Percentiles rank a stretch among this genome's conserved stretches.
phyloP scores from a whole-genome alignment of 2,888 invertebrate species.

The Steromphala cineraria region DNA sequence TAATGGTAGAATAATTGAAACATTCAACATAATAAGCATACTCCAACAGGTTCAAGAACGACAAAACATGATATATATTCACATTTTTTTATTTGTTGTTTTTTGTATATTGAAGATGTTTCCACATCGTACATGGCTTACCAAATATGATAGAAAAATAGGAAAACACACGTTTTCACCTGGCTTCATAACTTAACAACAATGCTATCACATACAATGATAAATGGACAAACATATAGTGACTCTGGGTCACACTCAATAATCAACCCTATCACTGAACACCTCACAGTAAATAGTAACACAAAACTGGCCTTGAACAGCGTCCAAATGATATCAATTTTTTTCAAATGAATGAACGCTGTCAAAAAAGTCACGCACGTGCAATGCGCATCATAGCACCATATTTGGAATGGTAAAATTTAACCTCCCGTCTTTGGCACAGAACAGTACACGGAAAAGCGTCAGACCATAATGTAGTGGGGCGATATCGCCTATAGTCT shows the following conservation, averaged over 20 bases:
- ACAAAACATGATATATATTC: not conserved
- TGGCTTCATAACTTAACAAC: constrained; percentile 1
- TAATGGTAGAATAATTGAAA: no score
- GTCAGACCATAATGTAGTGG: no score
- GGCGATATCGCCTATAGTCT: no score
- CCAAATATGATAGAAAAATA: constrained; percentile 11
- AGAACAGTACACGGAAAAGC: not conserved
- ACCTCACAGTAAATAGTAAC: not conserved
- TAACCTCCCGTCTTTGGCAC: constrained; percentile 10
- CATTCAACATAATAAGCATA: no score
- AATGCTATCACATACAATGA: not conserved
- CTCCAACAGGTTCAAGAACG: not conserved
- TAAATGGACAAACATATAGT: not conserved
- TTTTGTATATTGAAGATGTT: constrained; percentile 13
- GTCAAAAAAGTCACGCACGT: not conserved
- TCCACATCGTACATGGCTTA: not conserved
- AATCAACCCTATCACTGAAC: not conserved
- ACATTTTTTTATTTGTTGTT: not conserved
- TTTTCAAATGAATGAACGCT: constrained; percentile 1
- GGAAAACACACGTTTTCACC: not conserved
- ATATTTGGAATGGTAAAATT: constrained; percentile 16
- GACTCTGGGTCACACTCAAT: no score
- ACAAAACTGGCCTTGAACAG: not conserved
- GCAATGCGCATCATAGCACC: constrained; percentile 12
- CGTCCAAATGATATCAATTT: not conserved